A percentile compares a stretch with the other conserved stretches of the same genome.
Evolutionary conservation across 2,888 invertebrate species (phyloP).

Genomic region (Asteroscopus sphinx): DNA sequence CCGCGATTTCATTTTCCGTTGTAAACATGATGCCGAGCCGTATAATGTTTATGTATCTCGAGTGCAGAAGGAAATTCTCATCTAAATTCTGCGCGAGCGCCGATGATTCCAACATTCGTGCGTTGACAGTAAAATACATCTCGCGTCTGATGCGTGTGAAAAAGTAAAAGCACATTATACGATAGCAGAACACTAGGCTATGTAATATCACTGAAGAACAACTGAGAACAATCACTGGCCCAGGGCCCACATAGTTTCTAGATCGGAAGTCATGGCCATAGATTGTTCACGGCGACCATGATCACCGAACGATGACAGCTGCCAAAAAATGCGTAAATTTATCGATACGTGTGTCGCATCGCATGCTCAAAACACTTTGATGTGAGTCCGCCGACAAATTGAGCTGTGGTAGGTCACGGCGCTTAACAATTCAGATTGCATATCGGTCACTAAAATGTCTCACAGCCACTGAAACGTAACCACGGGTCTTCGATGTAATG

Average conservation of each 20-base stretch:
- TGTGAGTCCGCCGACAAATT: slow-evolving; percentile 72
- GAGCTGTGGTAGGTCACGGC: slow-evolving; percentile 82
- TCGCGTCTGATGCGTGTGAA: slow-evolving; percentile 84
- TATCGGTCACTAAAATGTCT: slow-evolving; percentile 65
- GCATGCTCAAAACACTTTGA: slow-evolving; percentile 73
- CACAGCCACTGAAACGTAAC: slow-evolving; percentile 57
- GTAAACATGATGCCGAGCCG: slow-evolving; percentile 83
- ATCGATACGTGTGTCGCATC: slow-evolving; percentile 80
- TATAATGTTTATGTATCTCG: slow-evolving; percentile 86
- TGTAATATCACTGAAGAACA: slow-evolving; percentile 29
- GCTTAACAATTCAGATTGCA: slow-evolving; percentile 66
- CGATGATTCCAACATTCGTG: slow-evolving; percentile 86
- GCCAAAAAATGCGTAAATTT: slow-evolving; percentile 75
- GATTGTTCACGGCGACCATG: slow-evolving; percentile 23
- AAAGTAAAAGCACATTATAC: slow-evolving; percentile 78
- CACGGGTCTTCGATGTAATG: slow-evolving; percentile 61
- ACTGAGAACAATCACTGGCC: slow-evolving; percentile 35
- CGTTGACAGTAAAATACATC: slow-evolving; percentile 80
- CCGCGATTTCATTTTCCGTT: slow-evolving; percentile 83
- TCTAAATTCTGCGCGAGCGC: slow-evolving; percentile 85
- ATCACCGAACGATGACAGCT: slow-evolving; percentile 53
- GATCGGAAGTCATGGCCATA: slow-evolving; percentile 25
- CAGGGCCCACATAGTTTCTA: slow-evolving; percentile 18
- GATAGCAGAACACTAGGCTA: slow-evolving; percentile 38
- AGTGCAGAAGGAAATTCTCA: slow-evolving; percentile 85